phyloP scores from a whole-genome alignment of 1,140 invertebrate genomes.

The Sitobion miscanthi region DNA sequence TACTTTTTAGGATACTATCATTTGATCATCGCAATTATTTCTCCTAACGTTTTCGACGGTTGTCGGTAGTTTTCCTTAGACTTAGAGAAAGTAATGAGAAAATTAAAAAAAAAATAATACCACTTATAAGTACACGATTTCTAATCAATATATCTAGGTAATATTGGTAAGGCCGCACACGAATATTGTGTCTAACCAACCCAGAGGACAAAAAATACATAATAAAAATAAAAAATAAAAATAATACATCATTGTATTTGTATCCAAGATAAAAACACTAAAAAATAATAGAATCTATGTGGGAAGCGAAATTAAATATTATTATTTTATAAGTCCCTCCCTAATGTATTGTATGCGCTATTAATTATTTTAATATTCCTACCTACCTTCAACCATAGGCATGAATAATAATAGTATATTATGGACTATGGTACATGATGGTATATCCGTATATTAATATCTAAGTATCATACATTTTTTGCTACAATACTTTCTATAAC shows the following conservation, averaged over 20 bases:
- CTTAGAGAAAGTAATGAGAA: slow-evolving; percentile 6
- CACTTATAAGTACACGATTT: background rate
- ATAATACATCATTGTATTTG: background rate
- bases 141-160: background rate
- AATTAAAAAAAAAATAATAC: background rate
- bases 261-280: background rate
- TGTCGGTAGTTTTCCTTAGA: background rate
- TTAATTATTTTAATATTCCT: background rate
- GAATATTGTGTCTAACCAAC: background rate
- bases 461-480: background rate
- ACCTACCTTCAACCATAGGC: background rate
- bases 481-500: background rate
- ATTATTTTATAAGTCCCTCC: background rate
- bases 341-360: background rate
- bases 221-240: background rate
- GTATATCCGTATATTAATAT: background rate
- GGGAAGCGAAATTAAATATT: background rate
- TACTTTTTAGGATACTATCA: background rate
- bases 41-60: background rate
- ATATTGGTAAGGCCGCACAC: background rate
- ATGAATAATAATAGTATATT: background rate
- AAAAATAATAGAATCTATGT: background rate
- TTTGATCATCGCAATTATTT: background rate
- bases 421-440: too few species aligned
- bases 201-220: background rate